phyloP scores from a whole-genome alignment of 2,888 invertebrate species.

The Agrochola circellaris region DNA sequence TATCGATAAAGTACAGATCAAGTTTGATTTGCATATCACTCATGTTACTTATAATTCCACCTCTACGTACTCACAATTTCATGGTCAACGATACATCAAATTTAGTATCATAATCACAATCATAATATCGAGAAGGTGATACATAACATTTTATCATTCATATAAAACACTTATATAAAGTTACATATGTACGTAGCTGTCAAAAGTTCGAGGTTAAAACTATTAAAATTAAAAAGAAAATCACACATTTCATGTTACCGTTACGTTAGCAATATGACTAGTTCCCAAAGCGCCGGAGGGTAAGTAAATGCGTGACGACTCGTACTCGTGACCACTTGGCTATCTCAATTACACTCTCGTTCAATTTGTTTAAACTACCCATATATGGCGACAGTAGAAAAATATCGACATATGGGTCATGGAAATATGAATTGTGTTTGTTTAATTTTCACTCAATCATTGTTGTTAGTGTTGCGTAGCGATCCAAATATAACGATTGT shows the following conservation, averaged over 20 bases:
- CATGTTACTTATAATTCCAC: constrained; percentile 48
- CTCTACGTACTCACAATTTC: constrained; percentile 46
- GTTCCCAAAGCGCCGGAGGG: constrained; percentile 77
- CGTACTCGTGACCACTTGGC: constrained; percentile 79
- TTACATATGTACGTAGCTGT: constrained; percentile 43
- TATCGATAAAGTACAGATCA: constrained; percentile 67
- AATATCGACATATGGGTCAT: constrained; percentile 68
- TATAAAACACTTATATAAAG: constrained; percentile 45
- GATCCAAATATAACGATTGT: neutral
- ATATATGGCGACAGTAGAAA: constrained; percentile 69
- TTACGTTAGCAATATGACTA: constrained; percentile 77
- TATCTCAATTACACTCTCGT: constrained; percentile 74
- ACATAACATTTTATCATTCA: constrained; percentile 47
- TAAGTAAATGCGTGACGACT: constrained; percentile 66
- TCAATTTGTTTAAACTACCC: constrained; percentile 70
- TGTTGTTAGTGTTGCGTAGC: constrained; percentile 9
- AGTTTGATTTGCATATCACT: constrained; percentile 70
- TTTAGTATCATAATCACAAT: constrained; percentile 53
- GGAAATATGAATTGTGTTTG: constrained; percentile 39
- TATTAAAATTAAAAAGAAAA: constrained; percentile 60
- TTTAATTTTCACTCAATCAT: constrained; percentile 48
- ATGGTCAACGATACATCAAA: constrained; percentile 63
- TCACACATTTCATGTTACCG: constrained; percentile 69
- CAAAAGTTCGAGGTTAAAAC: constrained; percentile 58
- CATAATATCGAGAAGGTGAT: constrained; percentile 46